Evolutionary conservation across 35 echinoderm and acorn worm genomes (phyloP).

Genomic region (Lytechinus pictus): DNA sequence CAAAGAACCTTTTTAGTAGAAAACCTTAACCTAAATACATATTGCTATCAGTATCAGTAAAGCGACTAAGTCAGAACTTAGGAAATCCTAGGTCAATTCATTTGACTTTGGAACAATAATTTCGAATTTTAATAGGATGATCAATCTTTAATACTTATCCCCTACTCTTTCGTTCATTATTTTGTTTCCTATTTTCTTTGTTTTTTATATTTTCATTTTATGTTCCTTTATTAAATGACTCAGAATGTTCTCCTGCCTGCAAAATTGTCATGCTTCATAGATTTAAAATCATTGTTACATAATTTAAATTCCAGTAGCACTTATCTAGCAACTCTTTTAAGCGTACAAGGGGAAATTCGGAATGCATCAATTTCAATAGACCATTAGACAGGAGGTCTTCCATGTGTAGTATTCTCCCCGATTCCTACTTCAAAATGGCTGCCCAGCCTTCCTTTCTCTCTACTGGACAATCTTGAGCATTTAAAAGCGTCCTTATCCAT

Average conservation of each 20-base stretch:
- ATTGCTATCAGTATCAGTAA: too few relatives aligned
- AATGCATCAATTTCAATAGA: neutral
- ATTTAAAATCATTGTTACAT: neutral
- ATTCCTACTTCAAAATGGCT: neutral
- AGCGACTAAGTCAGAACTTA: too few relatives aligned
- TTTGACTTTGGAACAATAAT: too few relatives aligned
- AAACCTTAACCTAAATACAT: too few relatives aligned
- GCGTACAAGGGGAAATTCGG: neutral
- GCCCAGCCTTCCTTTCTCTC: neutral
- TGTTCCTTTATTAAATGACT: too few relatives aligned
- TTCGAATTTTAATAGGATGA: too few relatives aligned
- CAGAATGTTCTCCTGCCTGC: neutral
- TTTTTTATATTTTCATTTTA: too few relatives aligned
- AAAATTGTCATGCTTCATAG: neutral
- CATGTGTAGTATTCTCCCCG: neutral
- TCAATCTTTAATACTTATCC: too few relatives aligned
- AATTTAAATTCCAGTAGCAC: neutral
- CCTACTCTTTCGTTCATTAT: too few relatives aligned
- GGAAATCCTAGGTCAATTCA: too few relatives aligned
- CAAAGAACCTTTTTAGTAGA: too few relatives aligned
- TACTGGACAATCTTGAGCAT: neutral
- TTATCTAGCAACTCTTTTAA: neutral
- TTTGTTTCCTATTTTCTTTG: too few relatives aligned
- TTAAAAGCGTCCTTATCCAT: neutral
- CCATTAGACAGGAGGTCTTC: neutral